Evolutionary conservation across 2,888 invertebrate species (phyloP).

Genomic region (Pristionchus japonicus): DNA sequence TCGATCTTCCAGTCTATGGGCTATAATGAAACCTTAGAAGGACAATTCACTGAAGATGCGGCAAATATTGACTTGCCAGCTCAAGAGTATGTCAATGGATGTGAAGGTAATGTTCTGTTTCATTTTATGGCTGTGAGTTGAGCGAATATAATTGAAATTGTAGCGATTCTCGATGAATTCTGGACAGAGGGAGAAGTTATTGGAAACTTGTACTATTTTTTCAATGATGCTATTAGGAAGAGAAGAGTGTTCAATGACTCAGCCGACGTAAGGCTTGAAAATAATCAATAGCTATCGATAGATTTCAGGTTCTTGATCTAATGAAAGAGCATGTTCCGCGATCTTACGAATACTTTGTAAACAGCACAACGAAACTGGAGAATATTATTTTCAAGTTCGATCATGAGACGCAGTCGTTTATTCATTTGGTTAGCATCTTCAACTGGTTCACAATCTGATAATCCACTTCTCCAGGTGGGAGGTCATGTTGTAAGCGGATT

Average conservation of each 20-base stretch:
- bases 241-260: neutral
- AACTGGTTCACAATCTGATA: neutral
- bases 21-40: neutral
- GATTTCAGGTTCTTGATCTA: neutral
- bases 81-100: neutral
- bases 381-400: neutral
- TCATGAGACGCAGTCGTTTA: neutral
- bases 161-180: neutral
- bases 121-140: neutral
- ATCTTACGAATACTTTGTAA: neutral
- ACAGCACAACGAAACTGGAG: neutral
- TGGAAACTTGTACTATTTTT: neutral
- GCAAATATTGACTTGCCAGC: neutral
- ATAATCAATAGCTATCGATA: neutral
- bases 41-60: neutral
- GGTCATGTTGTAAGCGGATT: neutral
- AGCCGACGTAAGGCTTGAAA: neutral
- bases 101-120: neutral
- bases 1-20: neutral
- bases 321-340: neutral
- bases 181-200: neutral
- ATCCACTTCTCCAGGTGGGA: neutral
- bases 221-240: neutral
- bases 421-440: neutral
- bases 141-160: neutral